Evolutionary conservation across 2,797 vertebrate genomes (phyloP), one percentile per base, ranked within the genome.

Genomic region (Leptatherina wallacei): DNA sequence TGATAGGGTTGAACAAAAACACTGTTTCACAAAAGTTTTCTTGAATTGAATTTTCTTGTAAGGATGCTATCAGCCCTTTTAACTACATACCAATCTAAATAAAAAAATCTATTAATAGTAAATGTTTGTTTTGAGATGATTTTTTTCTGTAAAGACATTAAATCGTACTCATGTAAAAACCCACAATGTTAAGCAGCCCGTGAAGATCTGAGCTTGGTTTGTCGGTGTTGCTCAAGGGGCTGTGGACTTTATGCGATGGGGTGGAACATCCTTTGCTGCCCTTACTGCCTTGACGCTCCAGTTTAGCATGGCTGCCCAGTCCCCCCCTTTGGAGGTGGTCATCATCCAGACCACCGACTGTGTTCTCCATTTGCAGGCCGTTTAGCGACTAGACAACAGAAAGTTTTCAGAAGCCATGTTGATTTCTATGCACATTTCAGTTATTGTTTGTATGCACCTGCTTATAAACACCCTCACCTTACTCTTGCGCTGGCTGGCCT

Each of bases 281-380:
- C 3, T 84, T 92, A 14, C 95, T 96, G 71, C 95, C 92, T 80
- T 96, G 96, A 63, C 96, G 95, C 91, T 97, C 97, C 81, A 96
- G 94, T 71, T 96, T 96, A 79, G 95, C 94, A 11, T 97, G 97
- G 93, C 59, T 94, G 82, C 69, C 94, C 91, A 56, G 88, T 78
- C 58, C 95, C 89, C 85, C 86, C 68, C 95, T 89, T 4, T 95
- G 94, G 52, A 94, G 87, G 75, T 93, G 94, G 71, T 94, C 92
- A 0, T 62, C 49, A 4, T 91, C 86, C 69, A 96, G 89, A 4
- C 93, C 69, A 1, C 92, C 90, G 83, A 96, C 92, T 0, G 95
- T 94, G 85, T 95, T 96, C 88, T 98, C 97, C 91, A 98, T 95
- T 89, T 98, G 96, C 42, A 98, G 96, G 71, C 97, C 96, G 67